Evolutionary conservation across 2,797 vertebrate genomes (phyloP), one percentile per base, ranked within the genome.

Genomic region (Bovichtus diacanthus): DNA sequence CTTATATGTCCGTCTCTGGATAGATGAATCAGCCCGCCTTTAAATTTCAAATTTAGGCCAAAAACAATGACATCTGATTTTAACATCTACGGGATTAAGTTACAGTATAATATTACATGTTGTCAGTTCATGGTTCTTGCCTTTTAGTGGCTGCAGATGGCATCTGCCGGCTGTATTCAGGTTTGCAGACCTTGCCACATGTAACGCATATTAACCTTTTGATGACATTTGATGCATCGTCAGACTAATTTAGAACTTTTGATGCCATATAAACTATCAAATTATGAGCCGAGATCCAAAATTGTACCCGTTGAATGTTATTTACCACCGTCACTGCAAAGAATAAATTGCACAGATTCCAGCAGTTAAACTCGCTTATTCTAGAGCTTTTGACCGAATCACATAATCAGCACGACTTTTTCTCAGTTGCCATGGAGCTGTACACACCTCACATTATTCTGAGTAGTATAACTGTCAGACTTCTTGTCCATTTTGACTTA

Each of bases 1-100:
- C 39, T 85, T 76, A 64, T 58, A 75, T 55, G 12, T 69, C 61
- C 21, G 49, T 36, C 18, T 64, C 53, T 68, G 68, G 56, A 41
- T 31, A 9, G 41, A 76, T 31, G 53, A 6, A 39, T 1, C 1
- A 1, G 9, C 19, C 25, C n/a, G n/a, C n/a, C n/a, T n/a, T n/a
- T n/a, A n/a, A 5, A 39, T 39, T 31, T 34, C 9, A 53, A 64
- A 63, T 1, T 19, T 9, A 13, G 1, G 7, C 27, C 4, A 29
- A 11, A 62, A 23, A 47, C 23, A 29, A 21, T n/a, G 2, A 63
- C 27, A 63, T 53, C 11, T 61, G 39, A 50, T 36, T 11, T 7
- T 2, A 1, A 29, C 27, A 23, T 60, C 5, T 16, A 15, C 50
- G 15, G 47, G 29, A 64, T 76, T 58, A 34, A 16, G n/a, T 56